phyloP scores from a whole-genome alignment of 2,113 vertebrate species.

The Podilymbus podiceps region DNA sequence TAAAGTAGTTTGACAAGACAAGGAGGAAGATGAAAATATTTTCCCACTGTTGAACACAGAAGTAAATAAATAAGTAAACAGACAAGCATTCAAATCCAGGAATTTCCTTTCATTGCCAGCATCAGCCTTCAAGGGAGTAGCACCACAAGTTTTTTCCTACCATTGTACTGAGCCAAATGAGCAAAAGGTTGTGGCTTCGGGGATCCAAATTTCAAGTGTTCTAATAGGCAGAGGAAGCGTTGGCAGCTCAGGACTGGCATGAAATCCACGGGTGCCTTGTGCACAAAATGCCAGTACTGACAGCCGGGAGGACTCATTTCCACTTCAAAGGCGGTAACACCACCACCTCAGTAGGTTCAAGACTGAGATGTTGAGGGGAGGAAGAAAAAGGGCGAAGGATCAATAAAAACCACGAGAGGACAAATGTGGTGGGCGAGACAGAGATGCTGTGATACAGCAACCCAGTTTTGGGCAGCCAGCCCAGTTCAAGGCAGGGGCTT shows the following conservation, averaged over 20 bases:
- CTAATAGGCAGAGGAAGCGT: not conserved
- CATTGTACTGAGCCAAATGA: not conserved
- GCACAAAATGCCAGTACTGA: not conserved
- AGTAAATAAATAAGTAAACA: conserved; percentile 66
- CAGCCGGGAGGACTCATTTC: not conserved
- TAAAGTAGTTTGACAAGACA: conserved; percentile 28
- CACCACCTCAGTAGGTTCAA: not conserved
- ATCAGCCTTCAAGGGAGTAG: conserved; percentile 47
- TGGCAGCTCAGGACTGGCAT: not conserved
- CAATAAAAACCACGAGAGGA: not conserved
- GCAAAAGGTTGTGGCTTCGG: conserved; percentile 11
- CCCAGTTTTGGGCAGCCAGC: not conserved
- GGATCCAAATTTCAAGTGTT: not conserved
- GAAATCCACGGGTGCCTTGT: not conserved
- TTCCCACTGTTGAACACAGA: conserved; percentile 24
- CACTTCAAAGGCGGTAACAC: not conserved
- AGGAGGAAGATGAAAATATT: conserved; percentile 25
- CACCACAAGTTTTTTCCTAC: conserved; percentile 25
- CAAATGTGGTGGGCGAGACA: not conserved
- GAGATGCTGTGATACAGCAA: conserved; percentile 18
- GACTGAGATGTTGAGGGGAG: not conserved
- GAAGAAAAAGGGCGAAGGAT: not conserved
- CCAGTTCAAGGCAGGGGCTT: conserved; percentile 2
- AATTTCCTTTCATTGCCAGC: conserved; percentile 57
- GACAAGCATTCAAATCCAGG: conserved; percentile 48